Conservation (phyloP, 2,888 invertebrate species). For the Oligia fasciuncula region DNA sequence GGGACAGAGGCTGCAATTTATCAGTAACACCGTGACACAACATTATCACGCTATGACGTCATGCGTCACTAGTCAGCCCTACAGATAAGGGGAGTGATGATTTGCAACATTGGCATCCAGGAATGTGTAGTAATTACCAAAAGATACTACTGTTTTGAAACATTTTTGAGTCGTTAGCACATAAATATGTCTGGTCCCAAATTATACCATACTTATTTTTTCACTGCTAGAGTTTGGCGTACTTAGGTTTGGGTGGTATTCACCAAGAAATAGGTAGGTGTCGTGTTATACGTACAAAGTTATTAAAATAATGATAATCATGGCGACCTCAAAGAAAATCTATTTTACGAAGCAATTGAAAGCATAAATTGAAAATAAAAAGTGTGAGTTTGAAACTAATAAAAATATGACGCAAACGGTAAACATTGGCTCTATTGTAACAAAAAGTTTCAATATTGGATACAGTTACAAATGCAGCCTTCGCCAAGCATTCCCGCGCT, state of each 20-base stretch:
- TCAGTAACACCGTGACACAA: constrained; percentile 47
- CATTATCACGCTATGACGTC: constrained; percentile 40
- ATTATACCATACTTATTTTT: background rate
- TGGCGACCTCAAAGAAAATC: constrained; percentile 35
- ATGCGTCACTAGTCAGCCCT: constrained; percentile 25
- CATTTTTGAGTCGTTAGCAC: constrained; percentile 35
- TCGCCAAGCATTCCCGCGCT: constrained; percentile 71
- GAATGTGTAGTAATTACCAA: constrained; percentile 66
- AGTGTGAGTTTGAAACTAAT: no score
- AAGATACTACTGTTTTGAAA: constrained; percentile 53
- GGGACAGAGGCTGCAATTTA: constrained; percentile 44
- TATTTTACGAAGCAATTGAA: constrained; percentile 51
- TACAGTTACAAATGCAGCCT: constrained; percentile 71
- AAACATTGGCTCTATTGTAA: constrained; percentile 67
- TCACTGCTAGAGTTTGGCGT: background rate
- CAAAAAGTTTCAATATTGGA: constrained; percentile 68
- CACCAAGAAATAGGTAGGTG: background rate
- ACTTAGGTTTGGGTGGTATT: background rate
- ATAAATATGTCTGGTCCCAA: background rate
- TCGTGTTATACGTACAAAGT: background rate
- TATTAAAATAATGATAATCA: constrained; percentile 16
- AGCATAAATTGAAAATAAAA: constrained; percentile 62
- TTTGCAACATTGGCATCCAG: constrained; percentile 73
- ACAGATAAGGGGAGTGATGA: constrained; percentile 67
- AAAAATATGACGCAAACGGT: constrained; percentile 61